phyloP scores from a whole-genome alignment of 2,888 invertebrate genomes.

The Pristionchus fissidentatus region DNA sequence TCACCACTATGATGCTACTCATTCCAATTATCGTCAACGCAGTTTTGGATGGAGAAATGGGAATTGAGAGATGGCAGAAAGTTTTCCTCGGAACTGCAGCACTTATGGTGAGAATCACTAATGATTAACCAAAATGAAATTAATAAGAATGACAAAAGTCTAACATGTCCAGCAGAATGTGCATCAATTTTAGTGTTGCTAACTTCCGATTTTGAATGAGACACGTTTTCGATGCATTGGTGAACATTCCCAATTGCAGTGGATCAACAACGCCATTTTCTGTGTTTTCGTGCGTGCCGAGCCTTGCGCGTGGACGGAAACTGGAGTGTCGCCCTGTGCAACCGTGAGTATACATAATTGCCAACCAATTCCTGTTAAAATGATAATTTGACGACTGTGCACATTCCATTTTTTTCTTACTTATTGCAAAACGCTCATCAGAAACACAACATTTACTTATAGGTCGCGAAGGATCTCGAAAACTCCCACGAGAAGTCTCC shows the following conservation, averaged over 20 bases:
- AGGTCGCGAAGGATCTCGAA: constrained; percentile 11
- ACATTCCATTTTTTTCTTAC: neutral
- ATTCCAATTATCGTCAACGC: constrained; percentile 69
- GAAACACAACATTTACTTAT: no score
- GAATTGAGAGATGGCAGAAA: constrained; percentile 68
- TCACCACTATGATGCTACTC: constrained; percentile 70
- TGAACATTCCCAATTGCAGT: constrained; percentile 58
- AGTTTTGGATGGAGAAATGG: constrained; percentile 63
- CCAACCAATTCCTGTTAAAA: no score
- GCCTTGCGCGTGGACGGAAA: constrained; percentile 65
- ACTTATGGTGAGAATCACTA: constrained; percentile 64
- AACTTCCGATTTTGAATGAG: no score
- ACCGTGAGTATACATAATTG: neutral
- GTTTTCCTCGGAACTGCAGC: constrained; percentile 63
- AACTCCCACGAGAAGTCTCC: neutral
- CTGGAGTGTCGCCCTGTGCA: neutral
- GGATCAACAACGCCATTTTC: constrained; percentile 66
- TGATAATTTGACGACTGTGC: no score
- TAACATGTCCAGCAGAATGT: no score
- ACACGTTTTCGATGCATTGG: no score
- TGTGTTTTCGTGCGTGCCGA: constrained; percentile 66
- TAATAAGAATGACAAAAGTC: no score
- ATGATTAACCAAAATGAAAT: no score
- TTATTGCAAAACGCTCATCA: no score
- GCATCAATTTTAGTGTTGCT: no score